phyloP scores from a whole-genome alignment of 2,888 invertebrate species.

The Acanthacorydalis orientalis region DNA sequence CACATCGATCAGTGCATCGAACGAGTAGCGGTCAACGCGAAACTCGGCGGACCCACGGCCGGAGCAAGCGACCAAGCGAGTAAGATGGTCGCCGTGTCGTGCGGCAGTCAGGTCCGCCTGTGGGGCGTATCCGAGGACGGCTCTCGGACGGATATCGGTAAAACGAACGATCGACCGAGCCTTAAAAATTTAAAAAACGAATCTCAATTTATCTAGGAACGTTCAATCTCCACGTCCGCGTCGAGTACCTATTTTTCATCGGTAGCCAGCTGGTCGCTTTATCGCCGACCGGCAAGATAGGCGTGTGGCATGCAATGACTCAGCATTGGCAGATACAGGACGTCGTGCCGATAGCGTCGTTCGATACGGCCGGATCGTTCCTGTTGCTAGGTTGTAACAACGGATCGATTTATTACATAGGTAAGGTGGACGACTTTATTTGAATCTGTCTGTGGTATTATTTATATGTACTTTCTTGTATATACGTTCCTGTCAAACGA shows the following conservation, averaged over 20 bases:
- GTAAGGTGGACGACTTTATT: slow-evolving; percentile 29
- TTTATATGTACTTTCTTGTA: too few species aligned
- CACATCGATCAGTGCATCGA: slow-evolving; percentile 81
- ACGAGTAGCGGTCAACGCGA: slow-evolving; percentile 75
- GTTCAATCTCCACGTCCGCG: slow-evolving; percentile 80
- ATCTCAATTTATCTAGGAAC: too few species aligned
- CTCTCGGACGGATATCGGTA: slow-evolving; percentile 52
- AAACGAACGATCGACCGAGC: slow-evolving; percentile 12
- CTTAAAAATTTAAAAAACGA: too few species aligned
- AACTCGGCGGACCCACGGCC: slow-evolving; percentile 30
- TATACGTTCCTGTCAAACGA: too few species aligned
- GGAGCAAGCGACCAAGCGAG: slow-evolving; percentile 36
- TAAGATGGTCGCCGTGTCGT: slow-evolving; percentile 74
- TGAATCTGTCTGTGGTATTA: background rate
- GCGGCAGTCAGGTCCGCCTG: slow-evolving; percentile 55
- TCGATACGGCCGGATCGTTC: slow-evolving; percentile 94
- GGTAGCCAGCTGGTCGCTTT: slow-evolving; percentile 95
- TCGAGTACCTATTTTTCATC: slow-evolving; percentile 93
- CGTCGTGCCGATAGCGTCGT: slow-evolving; percentile 86
- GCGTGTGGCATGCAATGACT: slow-evolving; percentile 99
- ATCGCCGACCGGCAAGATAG: slow-evolving; percentile 82
- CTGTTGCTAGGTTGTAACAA: slow-evolving; percentile 88
- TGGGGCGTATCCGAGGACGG: slow-evolving; percentile 72
- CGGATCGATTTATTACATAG: slow-evolving; percentile 93
- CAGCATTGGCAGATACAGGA: slow-evolving; percentile 98